A percentile compares a stretch with the other conserved stretches of the same genome.
These are phyloP conservation scores for Prionailurus viverrinus DNA, from an alignment of 2,113 vertebrate genomes.

Conservation along the genomic window DNA sequence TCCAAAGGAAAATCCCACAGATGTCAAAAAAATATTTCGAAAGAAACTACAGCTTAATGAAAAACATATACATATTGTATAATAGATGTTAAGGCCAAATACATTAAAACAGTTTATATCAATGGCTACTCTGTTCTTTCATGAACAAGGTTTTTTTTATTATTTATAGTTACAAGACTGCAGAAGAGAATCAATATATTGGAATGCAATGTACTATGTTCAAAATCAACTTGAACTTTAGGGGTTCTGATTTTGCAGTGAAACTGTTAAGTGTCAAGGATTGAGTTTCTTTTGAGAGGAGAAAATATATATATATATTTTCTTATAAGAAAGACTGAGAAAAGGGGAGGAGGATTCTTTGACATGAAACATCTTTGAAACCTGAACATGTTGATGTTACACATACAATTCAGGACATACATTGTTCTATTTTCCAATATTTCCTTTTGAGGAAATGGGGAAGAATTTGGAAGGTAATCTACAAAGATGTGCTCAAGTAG, in stretches of 20 bases:
- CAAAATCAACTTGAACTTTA: conserved; percentile 45
- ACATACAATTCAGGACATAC: neutral
- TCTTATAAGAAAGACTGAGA: neutral
- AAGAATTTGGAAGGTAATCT: neutral
- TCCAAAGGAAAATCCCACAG: neutral
- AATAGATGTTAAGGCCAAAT: neutral
- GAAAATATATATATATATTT: neutral
- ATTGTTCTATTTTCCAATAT: conserved; percentile 2
- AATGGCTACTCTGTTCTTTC: neutral
- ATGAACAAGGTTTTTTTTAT: neutral
- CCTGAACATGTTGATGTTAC: neutral
- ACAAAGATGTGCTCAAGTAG: neutral
- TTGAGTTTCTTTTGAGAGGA: conserved; percentile 16
- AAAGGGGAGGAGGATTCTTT: neutral
- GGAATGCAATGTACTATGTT: conserved; percentile 15
- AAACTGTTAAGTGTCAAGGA: neutral
- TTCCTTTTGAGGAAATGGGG: neutral
- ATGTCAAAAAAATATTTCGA: conserved; percentile 8
- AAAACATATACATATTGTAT: neutral
- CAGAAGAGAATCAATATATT: neutral
- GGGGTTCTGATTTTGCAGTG: neutral
- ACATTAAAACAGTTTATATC: neutral
- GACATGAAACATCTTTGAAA: conserved; percentile 28
- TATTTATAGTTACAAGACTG: neutral
- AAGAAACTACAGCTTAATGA: neutral